Conservation (phyloP, 2,797 vertebrate species). For the Valencia hispanica region DNA sequence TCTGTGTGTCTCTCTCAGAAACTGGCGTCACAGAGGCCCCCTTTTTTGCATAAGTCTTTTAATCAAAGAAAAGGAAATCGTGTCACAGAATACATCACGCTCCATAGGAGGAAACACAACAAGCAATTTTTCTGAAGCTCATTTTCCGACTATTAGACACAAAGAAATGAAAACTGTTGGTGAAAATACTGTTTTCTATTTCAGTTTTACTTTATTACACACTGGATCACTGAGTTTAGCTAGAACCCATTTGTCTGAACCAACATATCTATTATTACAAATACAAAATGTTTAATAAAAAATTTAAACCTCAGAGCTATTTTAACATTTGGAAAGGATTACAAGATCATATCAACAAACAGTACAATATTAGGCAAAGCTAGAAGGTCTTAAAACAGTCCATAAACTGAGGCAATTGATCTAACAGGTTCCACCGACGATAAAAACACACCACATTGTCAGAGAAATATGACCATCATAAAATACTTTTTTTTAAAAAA, state of each 20-base stretch:
- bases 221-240: conserved; percentile 52
- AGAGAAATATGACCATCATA: conserved; percentile 68
- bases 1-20: conserved; percentile 31
- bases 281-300: conserved; percentile 84
- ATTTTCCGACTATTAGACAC: conserved; percentile 36
- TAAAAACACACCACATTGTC: conserved; percentile 70
- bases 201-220: conserved; percentile 49
- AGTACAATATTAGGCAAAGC: conserved; percentile 71
- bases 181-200: conserved; percentile 29
- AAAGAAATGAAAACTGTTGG: conserved; percentile 27
- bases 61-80: conserved; percentile 66
- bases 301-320: conserved; percentile 78
- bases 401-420: conserved; percentile 68
- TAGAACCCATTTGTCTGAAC: conserved; percentile 49
- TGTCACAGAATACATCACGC: conserved; percentile 67
- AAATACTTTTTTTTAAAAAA: conserved; percentile 58
- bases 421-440: conserved; percentile 66
- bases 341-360: conserved; percentile 76
- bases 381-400: conserved; percentile 70
- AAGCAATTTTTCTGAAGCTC: conserved; percentile 21
- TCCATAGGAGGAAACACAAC: conserved; percentile 30
- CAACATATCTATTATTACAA: conserved; percentile 78
- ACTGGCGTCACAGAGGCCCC: conserved; percentile 13
- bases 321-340: conserved; percentile 72
- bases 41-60: conserved; percentile 66